phyloP scores from a whole-genome alignment of 2,797 vertebrate genomes.

The Balearica regulorum region DNA sequence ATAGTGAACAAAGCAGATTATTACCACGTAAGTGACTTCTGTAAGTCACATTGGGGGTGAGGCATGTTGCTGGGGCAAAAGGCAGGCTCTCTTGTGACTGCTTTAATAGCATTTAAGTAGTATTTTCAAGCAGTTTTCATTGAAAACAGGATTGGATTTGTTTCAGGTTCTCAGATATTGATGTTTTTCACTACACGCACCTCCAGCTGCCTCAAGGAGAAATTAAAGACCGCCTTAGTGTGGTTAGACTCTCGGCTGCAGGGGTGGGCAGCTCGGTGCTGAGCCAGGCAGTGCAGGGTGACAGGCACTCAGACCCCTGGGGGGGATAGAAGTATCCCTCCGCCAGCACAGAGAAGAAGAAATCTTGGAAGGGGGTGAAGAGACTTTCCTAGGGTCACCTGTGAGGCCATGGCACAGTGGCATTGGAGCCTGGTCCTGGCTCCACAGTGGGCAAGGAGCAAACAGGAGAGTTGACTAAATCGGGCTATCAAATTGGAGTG shows the following conservation, averaged over 20 bases:
- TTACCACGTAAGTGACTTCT: background rate
- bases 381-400: background rate
- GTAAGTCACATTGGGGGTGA: background rate
- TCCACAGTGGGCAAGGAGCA: background rate
- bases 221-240: background rate
- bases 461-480: background rate
- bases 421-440: background rate
- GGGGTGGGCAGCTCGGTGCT: background rate
- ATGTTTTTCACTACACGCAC: background rate
- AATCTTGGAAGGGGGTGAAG: background rate
- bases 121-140: background rate
- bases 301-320: background rate
- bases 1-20: constrained; percentile 1
- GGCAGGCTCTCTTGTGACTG: background rate
- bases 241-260: background rate
- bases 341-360: background rate
- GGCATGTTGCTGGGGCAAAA: background rate
- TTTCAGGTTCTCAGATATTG: background rate
- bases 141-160: background rate
- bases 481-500: background rate
- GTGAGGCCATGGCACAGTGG: background rate
- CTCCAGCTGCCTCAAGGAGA: background rate
- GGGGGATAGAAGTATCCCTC: rapidly evolving
- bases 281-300: background rate
- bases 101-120: background rate